phyloP scores from a whole-genome alignment of 2,888 invertebrate genomes.

The Tinea trinotella region DNA sequence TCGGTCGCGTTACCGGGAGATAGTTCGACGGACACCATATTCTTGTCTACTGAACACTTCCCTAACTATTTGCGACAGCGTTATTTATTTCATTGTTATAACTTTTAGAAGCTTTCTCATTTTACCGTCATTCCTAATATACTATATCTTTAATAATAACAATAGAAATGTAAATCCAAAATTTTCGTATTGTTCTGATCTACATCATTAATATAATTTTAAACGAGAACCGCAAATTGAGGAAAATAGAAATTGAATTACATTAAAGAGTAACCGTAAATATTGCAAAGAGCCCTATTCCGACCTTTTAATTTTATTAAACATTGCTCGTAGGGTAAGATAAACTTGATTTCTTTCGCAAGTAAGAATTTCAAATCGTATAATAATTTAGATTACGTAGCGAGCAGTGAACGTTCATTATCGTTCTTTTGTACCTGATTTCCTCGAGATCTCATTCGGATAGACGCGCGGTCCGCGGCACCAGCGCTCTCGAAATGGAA shows the following conservation, averaged over 20 bases:
- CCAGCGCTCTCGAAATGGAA: conserved; percentile 68
- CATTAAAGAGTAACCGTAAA: conserved; percentile 49
- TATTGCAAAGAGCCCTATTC: conserved; percentile 48
- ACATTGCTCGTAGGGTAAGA: conserved; percentile 58
- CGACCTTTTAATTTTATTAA: conserved; percentile 68
- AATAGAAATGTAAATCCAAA: not conserved
- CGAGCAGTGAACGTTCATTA: conserved; percentile 72
- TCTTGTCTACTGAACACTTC: not conserved
- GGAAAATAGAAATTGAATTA: conserved; percentile 45
- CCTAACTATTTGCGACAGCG: conserved; percentile 25
- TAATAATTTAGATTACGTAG: conserved; percentile 73
- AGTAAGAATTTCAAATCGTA: conserved; percentile 69
- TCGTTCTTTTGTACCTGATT: conserved; percentile 73
- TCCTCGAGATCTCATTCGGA: conserved; percentile 71
- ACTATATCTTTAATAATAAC: not conserved
- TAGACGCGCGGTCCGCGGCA: conserved; percentile 66
- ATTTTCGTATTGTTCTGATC: not conserved
- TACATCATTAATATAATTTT: not conserved
- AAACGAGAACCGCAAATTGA: not conserved
- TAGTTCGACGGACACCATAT: conserved; percentile 24
- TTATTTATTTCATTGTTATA: conserved; percentile 20
- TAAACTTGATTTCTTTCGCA: conserved; percentile 69
- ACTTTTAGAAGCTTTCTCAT: not conserved
- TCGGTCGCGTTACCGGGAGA: conserved; percentile 26
- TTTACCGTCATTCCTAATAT: not conserved